phyloP scores from a whole-genome alignment of 2,113 vertebrate genomes.

The Anarrhichthys ocellatus region DNA sequence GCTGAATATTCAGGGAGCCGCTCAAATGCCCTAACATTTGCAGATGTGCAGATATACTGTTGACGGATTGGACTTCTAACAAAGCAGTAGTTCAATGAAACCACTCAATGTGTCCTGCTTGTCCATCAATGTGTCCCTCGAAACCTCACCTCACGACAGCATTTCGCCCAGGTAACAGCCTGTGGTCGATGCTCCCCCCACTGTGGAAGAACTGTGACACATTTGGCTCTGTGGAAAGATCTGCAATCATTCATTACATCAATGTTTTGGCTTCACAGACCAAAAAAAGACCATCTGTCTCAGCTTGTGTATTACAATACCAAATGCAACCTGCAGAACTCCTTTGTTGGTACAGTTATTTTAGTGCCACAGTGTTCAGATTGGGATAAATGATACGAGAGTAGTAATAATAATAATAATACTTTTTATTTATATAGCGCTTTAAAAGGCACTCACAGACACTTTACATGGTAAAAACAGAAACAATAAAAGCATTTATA shows the following conservation, averaged over 20 bases:
- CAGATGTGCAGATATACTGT: not conserved
- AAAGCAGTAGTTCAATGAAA: slow-evolving; percentile 30
- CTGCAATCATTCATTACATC: slow-evolving; percentile 17
- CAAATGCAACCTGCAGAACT: too few relatives aligned
- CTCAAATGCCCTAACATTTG: not conserved
- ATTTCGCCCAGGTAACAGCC: slow-evolving; percentile 48
- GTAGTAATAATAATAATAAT: too few relatives aligned
- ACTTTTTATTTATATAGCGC: too few relatives aligned
- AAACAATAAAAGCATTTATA: too few relatives aligned
- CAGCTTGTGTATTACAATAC: too few relatives aligned
- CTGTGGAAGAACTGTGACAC: slow-evolving; percentile 45
- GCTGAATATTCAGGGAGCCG: not conserved
- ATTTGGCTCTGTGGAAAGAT: slow-evolving; percentile 14
- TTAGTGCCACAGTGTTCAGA: not conserved
- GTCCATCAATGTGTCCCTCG: slow-evolving; percentile 36
- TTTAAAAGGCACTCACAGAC: too few relatives aligned
- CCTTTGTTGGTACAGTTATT: not conserved
- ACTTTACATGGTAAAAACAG: too few relatives aligned
- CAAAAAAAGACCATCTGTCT: not conserved
- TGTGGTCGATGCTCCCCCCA: slow-evolving; percentile 42
- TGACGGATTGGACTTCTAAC: slow-evolving; percentile 35
- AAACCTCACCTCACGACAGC: slow-evolving; percentile 29
- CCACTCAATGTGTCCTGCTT: slow-evolving; percentile 6
- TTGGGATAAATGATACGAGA: not conserved
- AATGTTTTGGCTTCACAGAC: slow-evolving; percentile 8